These are phyloP conservation scores for Anas bahamensis DNA, from an alignment of 2,797 vertebrate genomes.

Conservation along the genomic window DNA sequence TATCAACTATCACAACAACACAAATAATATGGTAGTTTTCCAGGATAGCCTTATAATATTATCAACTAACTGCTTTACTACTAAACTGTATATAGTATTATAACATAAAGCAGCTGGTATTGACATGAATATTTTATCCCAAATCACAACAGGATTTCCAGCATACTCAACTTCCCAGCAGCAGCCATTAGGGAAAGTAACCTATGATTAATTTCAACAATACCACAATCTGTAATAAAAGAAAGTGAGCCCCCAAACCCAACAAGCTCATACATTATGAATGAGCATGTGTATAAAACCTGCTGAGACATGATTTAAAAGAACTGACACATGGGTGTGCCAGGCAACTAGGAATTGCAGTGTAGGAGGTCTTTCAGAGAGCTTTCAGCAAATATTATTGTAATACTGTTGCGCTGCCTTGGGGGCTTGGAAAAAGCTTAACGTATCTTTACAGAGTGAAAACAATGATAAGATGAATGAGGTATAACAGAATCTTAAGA, in stretches of 20 bases:
- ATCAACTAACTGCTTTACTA: not conserved
- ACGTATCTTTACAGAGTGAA: slow-evolving; percentile 1
- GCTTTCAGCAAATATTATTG: slow-evolving; percentile 48
- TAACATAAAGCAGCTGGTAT: slow-evolving; percentile 1
- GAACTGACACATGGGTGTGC: not conserved
- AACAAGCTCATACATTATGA: not conserved
- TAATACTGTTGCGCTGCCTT: slow-evolving; percentile 14
- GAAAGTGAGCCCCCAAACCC: not conserved
- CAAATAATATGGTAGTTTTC: not conserved
- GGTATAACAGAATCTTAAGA: slow-evolving; percentile 15
- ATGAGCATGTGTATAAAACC: not conserved
- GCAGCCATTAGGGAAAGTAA: not conserved
- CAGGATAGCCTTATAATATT: not conserved
- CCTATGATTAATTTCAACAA: slow-evolving; percentile 50
- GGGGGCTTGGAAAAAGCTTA: slow-evolving; percentile 15
- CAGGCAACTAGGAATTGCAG: not conserved
- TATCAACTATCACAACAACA: not conserved
- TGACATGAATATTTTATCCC: not conserved
- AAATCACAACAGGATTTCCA: slow-evolving; percentile 30
- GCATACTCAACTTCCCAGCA: not conserved
- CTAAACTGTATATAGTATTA: not conserved
- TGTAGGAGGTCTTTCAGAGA: slow-evolving; percentile 40
- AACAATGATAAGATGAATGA: slow-evolving; percentile 39
- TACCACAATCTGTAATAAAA: not conserved
- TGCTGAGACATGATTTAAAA: slow-evolving; percentile 16